These are phyloP conservation scores for Leptobrachium leishanense DNA, from an alignment of 2,113 vertebrate genomes.

Conservation along the genomic window DNA sequence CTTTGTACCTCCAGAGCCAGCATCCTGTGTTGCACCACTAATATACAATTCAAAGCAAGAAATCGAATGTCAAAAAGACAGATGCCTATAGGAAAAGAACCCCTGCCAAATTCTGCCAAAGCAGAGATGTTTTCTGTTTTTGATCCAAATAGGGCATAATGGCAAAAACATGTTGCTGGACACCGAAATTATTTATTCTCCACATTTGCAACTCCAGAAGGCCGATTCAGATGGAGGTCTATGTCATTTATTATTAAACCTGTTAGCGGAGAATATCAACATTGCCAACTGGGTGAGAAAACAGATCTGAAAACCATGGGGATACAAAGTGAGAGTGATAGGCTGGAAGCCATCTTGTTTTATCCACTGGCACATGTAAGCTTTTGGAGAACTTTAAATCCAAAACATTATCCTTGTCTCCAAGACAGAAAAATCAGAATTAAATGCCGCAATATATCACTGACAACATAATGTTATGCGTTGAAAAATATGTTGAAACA, in stretches of 20 bases:
- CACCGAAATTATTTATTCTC: background rate
- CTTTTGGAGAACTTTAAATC: background rate
- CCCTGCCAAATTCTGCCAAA: background rate
- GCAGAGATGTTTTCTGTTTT: conserved; percentile 7
- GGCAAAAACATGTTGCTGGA: background rate
- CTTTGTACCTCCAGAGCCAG: background rate
- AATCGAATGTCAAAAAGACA: conserved; percentile 10
- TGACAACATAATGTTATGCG: too few species aligned
- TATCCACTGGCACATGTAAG: background rate
- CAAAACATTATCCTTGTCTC: background rate
- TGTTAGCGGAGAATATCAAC: background rate
- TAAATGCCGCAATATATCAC: background rate
- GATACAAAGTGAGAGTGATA: background rate
- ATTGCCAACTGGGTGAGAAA: background rate
- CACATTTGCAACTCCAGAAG: conserved; percentile 2
- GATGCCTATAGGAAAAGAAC: conserved; percentile 1
- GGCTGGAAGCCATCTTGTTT: background rate
- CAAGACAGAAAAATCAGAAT: too few species aligned
- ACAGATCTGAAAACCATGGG: background rate
- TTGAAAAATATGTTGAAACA: too few species aligned
- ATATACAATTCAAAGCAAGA: conserved; percentile 6
- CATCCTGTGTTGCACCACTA: background rate
- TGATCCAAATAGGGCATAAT: conserved; percentile 7
- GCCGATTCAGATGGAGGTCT: background rate
- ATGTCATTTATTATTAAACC: background rate